phyloP scores from a whole-genome alignment of 2,888 invertebrate genomes.

The Trimorus sp. region DNA sequence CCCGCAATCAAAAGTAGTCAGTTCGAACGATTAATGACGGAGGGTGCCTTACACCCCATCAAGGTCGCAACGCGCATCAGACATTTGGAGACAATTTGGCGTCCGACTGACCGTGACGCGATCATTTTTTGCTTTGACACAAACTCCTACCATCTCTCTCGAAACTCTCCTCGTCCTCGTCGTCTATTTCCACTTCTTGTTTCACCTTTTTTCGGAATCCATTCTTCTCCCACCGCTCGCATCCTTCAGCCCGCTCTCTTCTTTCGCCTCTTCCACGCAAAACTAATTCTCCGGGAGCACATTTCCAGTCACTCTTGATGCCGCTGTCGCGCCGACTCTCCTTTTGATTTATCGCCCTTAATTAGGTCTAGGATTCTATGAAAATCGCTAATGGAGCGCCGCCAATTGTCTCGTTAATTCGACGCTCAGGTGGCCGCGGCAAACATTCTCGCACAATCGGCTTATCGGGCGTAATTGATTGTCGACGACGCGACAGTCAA shows the following conservation, averaged over 20 bases:
- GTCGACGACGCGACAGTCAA: constrained; percentile 13
- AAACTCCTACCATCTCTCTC: constrained; percentile 33
- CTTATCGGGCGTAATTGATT: constrained; percentile 41
- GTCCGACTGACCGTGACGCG: constrained; percentile 62
- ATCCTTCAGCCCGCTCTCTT: constrained; percentile 45
- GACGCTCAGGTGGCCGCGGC: constrained; percentile 51
- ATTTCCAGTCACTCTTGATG: constrained; percentile 68
- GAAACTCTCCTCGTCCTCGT: constrained; percentile 2
- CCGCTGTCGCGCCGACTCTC: constrained; percentile 68
- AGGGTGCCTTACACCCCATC: constrained; percentile 65
- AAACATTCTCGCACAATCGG: constrained; percentile 28
- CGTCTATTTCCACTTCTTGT: constrained; percentile 48
- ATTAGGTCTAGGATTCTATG: constrained; percentile 75
- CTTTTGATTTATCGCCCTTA: constrained; percentile 77
- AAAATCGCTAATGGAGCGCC: constrained; percentile 69
- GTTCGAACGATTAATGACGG: constrained; percentile 59
- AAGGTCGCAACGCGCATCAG: constrained; percentile 60
- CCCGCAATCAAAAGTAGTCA: constrained; percentile 61
- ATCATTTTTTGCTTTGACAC: constrained; percentile 67
- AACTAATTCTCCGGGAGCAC: constrained; percentile 67
- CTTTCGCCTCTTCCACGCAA: constrained; percentile 64
- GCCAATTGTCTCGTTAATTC: constrained; percentile 57
- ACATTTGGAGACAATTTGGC: constrained; percentile 67
- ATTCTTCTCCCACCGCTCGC: constrained; percentile 49
- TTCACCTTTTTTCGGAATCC: constrained; percentile 52